Percentiles rank a stretch among this genome's conserved stretches.
Conservation (phyloP, 2,797 vertebrate genomes). For the Liasis olivaceus region DNA sequence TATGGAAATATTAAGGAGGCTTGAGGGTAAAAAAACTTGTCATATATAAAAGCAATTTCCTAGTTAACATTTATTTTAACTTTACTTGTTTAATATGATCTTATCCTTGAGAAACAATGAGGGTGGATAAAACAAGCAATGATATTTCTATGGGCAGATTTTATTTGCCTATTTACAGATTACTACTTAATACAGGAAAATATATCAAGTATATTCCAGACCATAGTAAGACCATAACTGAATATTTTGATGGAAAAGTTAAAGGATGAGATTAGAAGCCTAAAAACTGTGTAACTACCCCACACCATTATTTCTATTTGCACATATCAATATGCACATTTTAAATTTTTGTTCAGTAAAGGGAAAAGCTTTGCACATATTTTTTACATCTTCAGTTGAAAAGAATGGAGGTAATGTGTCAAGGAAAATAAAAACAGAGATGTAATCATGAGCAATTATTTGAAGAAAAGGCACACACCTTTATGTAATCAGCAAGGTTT, state of each 20-base stretch:
- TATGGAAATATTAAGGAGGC: background rate
- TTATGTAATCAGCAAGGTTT: conserved; percentile 94
- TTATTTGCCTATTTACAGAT: background rate
- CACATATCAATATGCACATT: background rate
- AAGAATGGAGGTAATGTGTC: background rate
- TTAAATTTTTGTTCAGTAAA: background rate
- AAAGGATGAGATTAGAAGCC: background rate
- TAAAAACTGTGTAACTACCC: background rate
- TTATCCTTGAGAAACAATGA: background rate
- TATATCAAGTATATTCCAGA: background rate
- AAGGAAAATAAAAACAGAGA: background rate
- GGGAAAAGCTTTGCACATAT: background rate
- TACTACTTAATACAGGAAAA: background rate
- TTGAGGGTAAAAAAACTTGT: background rate
- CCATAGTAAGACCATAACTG: background rate
- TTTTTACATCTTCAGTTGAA: background rate
- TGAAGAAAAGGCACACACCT: conserved; percentile 75
- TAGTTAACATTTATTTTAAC: background rate
- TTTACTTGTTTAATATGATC: background rate
- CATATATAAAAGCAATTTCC: background rate
- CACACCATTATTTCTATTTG: background rate
- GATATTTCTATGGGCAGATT: background rate
- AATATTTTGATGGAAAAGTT: background rate
- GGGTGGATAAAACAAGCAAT: background rate
- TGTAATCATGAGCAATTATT: background rate